Percentiles rank a stretch among this genome's conserved stretches.
These are phyloP conservation scores for Rhinolophus sinicus DNA, from an alignment of 2,113 vertebrate species.

Conservation along the genomic window DNA sequence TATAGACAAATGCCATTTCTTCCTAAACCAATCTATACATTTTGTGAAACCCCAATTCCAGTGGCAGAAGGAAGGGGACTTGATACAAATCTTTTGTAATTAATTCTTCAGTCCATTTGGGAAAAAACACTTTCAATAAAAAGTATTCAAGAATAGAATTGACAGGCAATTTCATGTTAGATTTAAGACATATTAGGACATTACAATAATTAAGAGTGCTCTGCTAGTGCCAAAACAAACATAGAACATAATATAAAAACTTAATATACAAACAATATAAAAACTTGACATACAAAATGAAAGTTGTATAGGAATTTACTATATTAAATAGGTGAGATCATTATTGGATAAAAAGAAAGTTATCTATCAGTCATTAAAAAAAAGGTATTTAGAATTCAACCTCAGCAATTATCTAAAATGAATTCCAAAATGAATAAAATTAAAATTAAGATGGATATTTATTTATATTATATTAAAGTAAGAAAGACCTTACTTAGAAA, in stretches of 20 bases:
- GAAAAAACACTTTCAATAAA: neutral
- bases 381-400: neutral
- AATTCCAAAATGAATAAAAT: slow-evolving; percentile 1
- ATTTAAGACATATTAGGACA: neutral
- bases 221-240: neutral
- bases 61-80: neutral
- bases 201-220: neutral
- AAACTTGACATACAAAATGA: neutral
- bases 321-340: neutral
- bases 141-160: neutral
- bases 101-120: neutral
- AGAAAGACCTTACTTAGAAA: neutral
- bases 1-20: neutral
- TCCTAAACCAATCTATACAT: neutral
- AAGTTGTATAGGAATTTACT: neutral
- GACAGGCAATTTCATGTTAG: neutral
- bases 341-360: neutral
- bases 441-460: neutral
- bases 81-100: neutral
- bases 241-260: neutral
- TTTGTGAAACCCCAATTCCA: neutral
- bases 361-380: neutral
- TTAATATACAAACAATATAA: neutral
- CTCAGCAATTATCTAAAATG: neutral
- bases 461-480: neutral